Evolutionary conservation across 1,140 invertebrate genomes (phyloP).

Genomic region (Neuroterus valhalla): DNA sequence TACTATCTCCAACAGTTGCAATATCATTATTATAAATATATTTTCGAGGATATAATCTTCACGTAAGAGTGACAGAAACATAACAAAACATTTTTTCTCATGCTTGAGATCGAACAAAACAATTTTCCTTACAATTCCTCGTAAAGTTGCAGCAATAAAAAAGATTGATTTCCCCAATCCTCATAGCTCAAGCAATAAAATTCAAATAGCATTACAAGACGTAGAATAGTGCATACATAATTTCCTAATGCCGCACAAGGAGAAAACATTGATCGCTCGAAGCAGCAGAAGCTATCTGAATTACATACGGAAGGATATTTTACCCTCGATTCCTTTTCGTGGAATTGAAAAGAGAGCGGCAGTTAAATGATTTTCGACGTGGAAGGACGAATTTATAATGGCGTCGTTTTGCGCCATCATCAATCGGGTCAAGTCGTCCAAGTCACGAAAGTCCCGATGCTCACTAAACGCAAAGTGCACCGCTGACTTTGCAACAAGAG

Average conservation of each 20-base stretch:
- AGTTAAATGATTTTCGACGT: neutral
- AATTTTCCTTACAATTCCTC: no score
- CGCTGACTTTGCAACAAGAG: conserved; percentile 32
- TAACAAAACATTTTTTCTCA: no score
- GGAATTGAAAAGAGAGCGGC: neutral
- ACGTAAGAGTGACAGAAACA: no score
- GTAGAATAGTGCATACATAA: neutral
- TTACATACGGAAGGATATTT: neutral
- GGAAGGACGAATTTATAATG: conserved; percentile 28
- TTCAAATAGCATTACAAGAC: neutral
- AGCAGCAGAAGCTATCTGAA: neutral
- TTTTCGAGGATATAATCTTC: no score
- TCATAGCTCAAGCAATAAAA: neutral
- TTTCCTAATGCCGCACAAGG: neutral
- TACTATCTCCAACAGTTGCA: no score
- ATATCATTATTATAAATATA: no score
- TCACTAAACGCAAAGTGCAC: conserved; percentile 27
- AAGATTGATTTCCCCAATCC: neutral
- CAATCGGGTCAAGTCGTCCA: conserved; percentile 27
- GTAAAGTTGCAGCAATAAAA: no score
- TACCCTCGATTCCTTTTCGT: neutral
- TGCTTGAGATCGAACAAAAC: no score
- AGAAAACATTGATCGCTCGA: neutral
- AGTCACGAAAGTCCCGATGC: conserved; percentile 42
- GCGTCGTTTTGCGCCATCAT: conserved; percentile 26